Conservation (phyloP, 1,140 invertebrate species). For the Pseudomyrmex cubaensis region DNA sequence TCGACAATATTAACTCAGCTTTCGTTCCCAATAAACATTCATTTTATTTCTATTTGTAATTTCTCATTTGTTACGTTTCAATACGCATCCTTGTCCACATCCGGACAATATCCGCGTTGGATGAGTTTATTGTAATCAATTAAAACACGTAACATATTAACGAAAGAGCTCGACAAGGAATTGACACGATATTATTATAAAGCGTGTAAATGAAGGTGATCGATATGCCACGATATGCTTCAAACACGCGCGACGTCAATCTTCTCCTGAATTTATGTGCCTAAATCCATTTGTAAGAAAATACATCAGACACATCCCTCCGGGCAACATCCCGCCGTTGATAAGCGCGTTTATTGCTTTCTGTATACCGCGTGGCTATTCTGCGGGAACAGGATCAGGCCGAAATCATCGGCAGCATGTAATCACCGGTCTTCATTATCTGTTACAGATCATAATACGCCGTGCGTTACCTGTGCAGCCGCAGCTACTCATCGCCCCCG, state of each 20-base stretch:
- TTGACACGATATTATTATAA: not conserved
- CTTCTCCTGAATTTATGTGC: not conserved
- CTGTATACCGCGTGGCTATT: not conserved
- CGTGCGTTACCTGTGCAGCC: not conserved
- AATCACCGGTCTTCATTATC: slow-evolving; percentile 27
- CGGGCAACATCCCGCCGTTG: too few species aligned
- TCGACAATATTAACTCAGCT: slow-evolving; percentile 2
- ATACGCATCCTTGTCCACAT: too few species aligned
- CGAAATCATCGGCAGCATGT: slow-evolving; percentile 27
- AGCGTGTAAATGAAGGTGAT: not conserved
- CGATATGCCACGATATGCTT: not conserved
- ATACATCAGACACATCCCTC: not conserved
- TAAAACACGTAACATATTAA: too few species aligned
- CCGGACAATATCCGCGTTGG: slow-evolving; percentile 22
- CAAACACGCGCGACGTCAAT: not conserved
- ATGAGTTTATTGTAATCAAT: not conserved
- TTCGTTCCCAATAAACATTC: not conserved
- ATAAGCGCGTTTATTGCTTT: slow-evolving; percentile 2
- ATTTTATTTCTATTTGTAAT: not conserved
- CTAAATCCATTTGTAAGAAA: not conserved
- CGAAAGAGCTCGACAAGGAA: not conserved
- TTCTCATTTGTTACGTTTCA: not conserved
- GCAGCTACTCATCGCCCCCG: not conserved
- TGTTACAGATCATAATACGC: slow-evolving; percentile 43
- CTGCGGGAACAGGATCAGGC: not conserved